phyloP scores from a whole-genome alignment of 2,888 invertebrate genomes.

The Diaperis boleti region DNA sequence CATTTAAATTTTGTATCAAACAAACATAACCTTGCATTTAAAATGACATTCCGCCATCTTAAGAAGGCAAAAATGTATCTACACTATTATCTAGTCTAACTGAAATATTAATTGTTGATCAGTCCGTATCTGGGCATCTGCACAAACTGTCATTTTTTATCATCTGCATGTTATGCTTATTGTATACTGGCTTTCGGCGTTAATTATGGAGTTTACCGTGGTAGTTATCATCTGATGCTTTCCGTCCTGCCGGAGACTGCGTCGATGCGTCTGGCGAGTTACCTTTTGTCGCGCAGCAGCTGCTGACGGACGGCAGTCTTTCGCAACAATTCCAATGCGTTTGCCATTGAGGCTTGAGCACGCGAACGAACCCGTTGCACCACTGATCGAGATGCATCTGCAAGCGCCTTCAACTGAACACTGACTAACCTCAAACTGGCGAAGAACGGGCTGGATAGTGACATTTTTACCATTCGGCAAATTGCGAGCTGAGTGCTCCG shows the following conservation, averaged over 20 bases:
- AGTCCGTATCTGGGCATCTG: too few relatives aligned
- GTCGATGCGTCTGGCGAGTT: conserved; percentile 47
- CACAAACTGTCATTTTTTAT: too few relatives aligned
- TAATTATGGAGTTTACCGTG: conserved; percentile 24
- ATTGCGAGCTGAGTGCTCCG: conserved; percentile 52
- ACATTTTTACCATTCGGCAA: conserved; percentile 56
- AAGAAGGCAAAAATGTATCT: too few relatives aligned
- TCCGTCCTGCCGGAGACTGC: conserved; percentile 42
- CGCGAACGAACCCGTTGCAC: conserved; percentile 51
- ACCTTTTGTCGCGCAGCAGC: conserved; percentile 46
- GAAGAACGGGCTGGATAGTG: conserved; percentile 42
- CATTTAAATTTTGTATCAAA: too few relatives aligned
- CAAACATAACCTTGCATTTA: too few relatives aligned
- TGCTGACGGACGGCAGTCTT: conserved; percentile 47
- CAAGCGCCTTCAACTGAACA: conserved; percentile 51
- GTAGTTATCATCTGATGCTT: conserved; percentile 26
- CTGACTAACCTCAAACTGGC: conserved; percentile 48
- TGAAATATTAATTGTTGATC: too few relatives aligned
- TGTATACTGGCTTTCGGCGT: background rate
- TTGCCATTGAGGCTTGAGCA: conserved; percentile 51
- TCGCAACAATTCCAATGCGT: conserved; percentile 46
- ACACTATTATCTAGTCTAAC: too few relatives aligned
- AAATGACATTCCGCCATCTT: too few relatives aligned
- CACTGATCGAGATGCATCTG: conserved; percentile 56
- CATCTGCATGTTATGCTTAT: background rate